Evolutionary conservation across 2,797 vertebrate species (phyloP).

Genomic region (Scarus forsteni): DNA sequence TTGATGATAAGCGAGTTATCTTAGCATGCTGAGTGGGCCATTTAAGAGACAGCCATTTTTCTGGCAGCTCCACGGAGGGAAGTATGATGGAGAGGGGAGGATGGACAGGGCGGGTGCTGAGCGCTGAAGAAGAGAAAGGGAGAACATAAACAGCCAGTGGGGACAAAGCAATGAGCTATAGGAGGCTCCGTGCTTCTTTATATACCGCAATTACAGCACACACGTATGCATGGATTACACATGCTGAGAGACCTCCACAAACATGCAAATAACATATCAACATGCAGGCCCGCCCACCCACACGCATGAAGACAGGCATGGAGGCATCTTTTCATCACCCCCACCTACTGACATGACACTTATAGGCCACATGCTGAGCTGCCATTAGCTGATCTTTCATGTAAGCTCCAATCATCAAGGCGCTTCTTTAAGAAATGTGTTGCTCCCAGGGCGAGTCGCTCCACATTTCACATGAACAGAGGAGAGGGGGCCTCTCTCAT

Average conservation of each 20-base stretch:
- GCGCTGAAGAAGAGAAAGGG: constrained; percentile 18
- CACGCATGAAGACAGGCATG: constrained; percentile 5
- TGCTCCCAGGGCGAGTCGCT: background rate
- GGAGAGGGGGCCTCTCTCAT: too few species aligned
- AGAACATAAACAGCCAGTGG: constrained; percentile 59
- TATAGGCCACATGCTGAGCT: constrained; percentile 3
- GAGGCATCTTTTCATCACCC: constrained; percentile 7
- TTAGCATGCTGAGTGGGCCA: constrained; percentile 73
- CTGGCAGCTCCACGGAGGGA: constrained; percentile 54
- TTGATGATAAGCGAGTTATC: constrained; percentile 78
- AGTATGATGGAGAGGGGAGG: constrained; percentile 63
- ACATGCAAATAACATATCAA: constrained; percentile 40
- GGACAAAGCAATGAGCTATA: constrained; percentile 30
- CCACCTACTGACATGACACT: background rate
- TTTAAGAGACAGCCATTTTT: constrained; percentile 77
- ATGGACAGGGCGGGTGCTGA: constrained; percentile 55
- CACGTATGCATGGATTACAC: constrained; percentile 9
- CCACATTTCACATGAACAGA: background rate
- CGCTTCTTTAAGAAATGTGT: constrained; percentile 20
- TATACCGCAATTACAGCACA: constrained; percentile 16
- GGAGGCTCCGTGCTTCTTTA: constrained; percentile 22
- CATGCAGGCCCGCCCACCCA: constrained; percentile 3
- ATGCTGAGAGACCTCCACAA: background rate
- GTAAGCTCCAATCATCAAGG: constrained; percentile 17
- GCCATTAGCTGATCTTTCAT: constrained; percentile 38